Conservation (phyloP, 2,113 vertebrate species). For the Gymnogyps californianus region DNA sequence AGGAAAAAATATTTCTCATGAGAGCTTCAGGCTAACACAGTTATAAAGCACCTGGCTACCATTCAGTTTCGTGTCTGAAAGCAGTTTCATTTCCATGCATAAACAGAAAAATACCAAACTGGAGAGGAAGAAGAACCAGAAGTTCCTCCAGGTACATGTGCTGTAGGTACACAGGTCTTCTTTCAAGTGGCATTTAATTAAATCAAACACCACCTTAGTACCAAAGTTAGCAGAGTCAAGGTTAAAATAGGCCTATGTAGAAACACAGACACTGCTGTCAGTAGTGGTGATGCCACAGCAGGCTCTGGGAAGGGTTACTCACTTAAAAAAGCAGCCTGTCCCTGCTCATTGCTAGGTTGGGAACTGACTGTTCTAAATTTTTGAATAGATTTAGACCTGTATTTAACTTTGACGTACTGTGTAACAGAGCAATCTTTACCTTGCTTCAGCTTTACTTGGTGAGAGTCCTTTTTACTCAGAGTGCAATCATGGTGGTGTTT, state of each 20-base stretch:
- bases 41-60: conserved; percentile 82
- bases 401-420: conserved; percentile 31
- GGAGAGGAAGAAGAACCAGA: not conserved
- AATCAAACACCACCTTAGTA: not conserved
- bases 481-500: conserved; percentile 23
- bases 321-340: conserved; percentile 12
- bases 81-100: conserved; percentile 62
- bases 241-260: not conserved
- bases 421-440: conserved; percentile 7
- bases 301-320: not conserved
- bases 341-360: not conserved
- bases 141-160: not conserved
- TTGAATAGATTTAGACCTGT: not conserved
- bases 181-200: not conserved
- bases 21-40: conserved; percentile 78
- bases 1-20: conserved; percentile 81
- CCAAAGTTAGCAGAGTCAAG: not conserved
- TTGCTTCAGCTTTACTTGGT: conserved; percentile 19
- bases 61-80: conserved; percentile 69
- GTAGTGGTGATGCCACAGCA: not conserved
- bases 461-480: conserved; percentile 27
- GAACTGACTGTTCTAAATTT: not conserved
- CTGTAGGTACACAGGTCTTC: not conserved
- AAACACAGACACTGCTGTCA: not conserved
- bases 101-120: conserved; percentile 30